These are phyloP conservation scores for Polypedilum pembai DNA, from an alignment of 1,140 invertebrate genomes.

Conservation along the genomic window DNA sequence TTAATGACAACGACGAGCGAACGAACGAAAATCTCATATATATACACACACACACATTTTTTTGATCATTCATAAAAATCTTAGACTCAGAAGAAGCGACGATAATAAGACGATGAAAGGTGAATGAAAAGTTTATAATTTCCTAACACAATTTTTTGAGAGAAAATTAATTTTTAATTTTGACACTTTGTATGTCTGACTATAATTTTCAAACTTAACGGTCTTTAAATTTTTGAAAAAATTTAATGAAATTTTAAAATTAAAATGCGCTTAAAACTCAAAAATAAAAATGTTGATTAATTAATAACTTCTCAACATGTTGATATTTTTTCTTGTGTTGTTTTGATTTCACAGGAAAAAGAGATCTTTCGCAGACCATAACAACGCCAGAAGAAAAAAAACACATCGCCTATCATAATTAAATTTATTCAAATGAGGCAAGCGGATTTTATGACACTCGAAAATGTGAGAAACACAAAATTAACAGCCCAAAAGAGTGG, in stretches of 20 bases:
- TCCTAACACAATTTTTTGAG: too few species aligned
- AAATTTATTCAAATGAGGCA: slow-evolving; percentile 25
- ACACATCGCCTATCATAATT: slow-evolving; percentile 23
- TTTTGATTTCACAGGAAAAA: slow-evolving; percentile 13
- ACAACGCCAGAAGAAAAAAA: not conserved
- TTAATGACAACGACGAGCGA: not conserved
- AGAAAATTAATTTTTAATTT: too few species aligned
- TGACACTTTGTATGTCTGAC: too few species aligned
- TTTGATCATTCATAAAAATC: slow-evolving; percentile 21
- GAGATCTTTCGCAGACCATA: not conserved
- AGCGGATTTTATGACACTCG: slow-evolving; percentile 6
- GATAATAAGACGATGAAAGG: not conserved
- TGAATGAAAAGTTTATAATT: too few species aligned
- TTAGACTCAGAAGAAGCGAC: not conserved
- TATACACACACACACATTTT: too few species aligned
- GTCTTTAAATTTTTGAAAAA: too few species aligned
- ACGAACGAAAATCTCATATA: too few species aligned
- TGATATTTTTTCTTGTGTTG: not conserved
- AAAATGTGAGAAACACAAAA: slow-evolving; percentile 27
- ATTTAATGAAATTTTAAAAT: too few species aligned
- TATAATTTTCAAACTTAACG: too few species aligned
- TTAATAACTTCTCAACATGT: too few species aligned
- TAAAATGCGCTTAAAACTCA: too few species aligned
- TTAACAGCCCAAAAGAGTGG: not conserved
- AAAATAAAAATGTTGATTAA: too few species aligned